Base-by-base conservation (phyloP, 1,140 invertebrate genomes). In the Cyphomyrmex costatus region DNA sequence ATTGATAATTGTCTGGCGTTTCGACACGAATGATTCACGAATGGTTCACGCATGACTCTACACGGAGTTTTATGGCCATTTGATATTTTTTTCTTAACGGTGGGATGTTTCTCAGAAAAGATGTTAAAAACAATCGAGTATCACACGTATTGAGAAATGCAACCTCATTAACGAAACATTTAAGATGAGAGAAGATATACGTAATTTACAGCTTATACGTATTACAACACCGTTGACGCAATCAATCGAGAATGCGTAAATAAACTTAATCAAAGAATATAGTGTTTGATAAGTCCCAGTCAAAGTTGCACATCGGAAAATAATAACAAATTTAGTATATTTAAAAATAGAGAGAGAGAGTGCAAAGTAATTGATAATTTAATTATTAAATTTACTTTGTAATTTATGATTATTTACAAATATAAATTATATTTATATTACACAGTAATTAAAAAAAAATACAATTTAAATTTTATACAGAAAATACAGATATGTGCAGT, bases 41-140 rank as follows among this genome's bases (percentile, higher is more conserved):
- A 46, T 70, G 19, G 10, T 33, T 68, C 61, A 51, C 33, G 51
- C 49, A 30, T 27, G 33, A 58, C 7, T 58, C 66, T 30, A 30
- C 6, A 56, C 12, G 10, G 4, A 10, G 21, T 61, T 74, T 83
- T 61, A 82, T 58, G 19, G 0, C n/a, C 10, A 19, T 70, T 53
- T 21, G 16, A 56, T 56, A 36, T 21, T 73, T 71, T n/a, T 71
- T 58, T 80, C 16, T 49, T 21, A 73, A 71, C 79, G 12, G 12
- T n/a, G 21, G 12, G 0, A 46, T 73, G 8, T 82, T 60, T 82
- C 66, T 73, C 12, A 53, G 36, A 74, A 83, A 83, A 60, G 36
- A 24, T 60, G 19, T 73, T 83, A 27, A 42, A 74, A 83, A 82
- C 36, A 82, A 82, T 82, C 51, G 24, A 46, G 51, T 27, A 53